phyloP scores from a whole-genome alignment of 2,113 vertebrate species.

The Eupsittula cactorum region DNA sequence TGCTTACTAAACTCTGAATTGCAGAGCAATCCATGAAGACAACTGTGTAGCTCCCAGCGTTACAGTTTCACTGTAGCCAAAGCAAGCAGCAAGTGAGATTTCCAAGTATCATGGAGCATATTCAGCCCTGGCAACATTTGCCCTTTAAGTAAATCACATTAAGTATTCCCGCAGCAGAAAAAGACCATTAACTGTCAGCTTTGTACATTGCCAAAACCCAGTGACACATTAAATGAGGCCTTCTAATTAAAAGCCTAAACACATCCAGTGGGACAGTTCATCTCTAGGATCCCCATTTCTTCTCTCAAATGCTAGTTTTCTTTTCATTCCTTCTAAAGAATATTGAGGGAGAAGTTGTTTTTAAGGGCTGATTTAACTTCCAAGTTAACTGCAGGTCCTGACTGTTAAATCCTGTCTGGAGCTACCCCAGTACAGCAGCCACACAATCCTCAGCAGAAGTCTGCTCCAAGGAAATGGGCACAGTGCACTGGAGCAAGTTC shows the following conservation, averaged over 20 bases:
- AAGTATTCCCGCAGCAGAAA: background rate
- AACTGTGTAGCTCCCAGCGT: background rate
- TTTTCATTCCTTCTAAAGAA: background rate
- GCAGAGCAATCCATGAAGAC: background rate
- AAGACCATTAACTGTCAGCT: background rate
- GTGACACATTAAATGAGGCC: background rate
- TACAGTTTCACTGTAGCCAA: background rate
- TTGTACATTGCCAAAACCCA: background rate
- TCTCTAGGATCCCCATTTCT: background rate
- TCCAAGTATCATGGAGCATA: background rate
- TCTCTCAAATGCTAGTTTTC: background rate
- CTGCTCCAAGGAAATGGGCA: background rate
- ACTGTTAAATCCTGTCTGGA: background rate
- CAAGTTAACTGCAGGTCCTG: background rate
- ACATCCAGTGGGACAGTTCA: background rate
- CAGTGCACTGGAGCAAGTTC: background rate
- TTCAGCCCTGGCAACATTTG: background rate
- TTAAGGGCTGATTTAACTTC: background rate
- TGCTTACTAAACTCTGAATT: background rate
- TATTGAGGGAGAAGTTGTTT: background rate
- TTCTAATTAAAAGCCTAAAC: background rate
- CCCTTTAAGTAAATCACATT: background rate
- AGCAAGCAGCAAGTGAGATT: background rate
- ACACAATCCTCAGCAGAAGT: background rate
- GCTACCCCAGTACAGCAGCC: background rate